Evolutionary conservation across 2,888 invertebrate genomes (phyloP), one percentile per base, ranked within the genome.

Genomic region (Poecilus cupreus): DNA sequence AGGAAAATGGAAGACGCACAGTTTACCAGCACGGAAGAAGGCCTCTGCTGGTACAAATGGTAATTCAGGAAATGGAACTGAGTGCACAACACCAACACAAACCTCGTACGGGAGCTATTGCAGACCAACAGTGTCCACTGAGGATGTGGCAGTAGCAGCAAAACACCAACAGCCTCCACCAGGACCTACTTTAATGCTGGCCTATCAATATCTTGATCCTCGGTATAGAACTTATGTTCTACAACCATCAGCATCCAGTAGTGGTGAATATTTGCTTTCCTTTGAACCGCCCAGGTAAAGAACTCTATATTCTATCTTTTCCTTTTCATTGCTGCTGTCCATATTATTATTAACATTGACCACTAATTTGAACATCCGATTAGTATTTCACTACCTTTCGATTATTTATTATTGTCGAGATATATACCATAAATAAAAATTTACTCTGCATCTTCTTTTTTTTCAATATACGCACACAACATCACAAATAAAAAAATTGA

Each of bases 1-100:
- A 89, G 94, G 95, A 20, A 95, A 96, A 88, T 96, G 96, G 96
- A 96, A 96, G 89, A 96, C 96, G 0, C 96, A 96, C 87, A 96
- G 96, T 87, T 89, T 96, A 83, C 96, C 96, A 11, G 96, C 96
- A 0, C 92, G 96, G 82, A 96, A 96, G 87, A 94, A 96, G 89
- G 93, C 94, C 79, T 91, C 92, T 0, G 93, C 94, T 1, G 90
- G 90, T 1, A 86, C 87, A 72, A 86, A 86, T 22, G 87, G 87
- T n/a, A 89, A 88, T 1, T 11, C 49, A n/a, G 26, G 51, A 6
- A 72, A 72, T 32, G 72, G 72, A 13, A 57, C 37, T 68, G 92
- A 91, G 81, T 86, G 86, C 87, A 88, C 92, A 1, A 92, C 92
- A 46, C 91, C 91, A 22, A 89, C 89, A 10, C 90, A 90, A 83